Conservation (phyloP, 2,113 vertebrate species). For the Pyrgilauda ruficollis region DNA sequence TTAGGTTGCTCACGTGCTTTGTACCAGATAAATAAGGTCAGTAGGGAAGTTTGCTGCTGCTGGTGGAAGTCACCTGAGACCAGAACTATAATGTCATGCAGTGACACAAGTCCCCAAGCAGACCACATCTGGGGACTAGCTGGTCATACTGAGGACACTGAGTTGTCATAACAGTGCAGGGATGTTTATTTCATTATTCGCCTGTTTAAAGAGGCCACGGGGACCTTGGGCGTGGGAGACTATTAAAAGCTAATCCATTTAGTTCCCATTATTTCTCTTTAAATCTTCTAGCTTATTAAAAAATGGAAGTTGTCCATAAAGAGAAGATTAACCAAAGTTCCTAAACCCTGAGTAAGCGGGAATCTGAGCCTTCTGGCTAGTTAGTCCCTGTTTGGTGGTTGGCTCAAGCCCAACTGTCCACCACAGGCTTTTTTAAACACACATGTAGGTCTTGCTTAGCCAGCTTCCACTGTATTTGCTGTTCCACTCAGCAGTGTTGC, state of each 20-base stretch:
- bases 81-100: neutral
- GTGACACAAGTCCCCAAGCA: neutral
- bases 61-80: neutral
- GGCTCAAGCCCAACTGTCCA: neutral
- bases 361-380: slow-evolving; percentile 5
- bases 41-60: neutral
- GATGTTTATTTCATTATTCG: neutral
- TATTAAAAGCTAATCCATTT: neutral
- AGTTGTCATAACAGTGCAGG: neutral
- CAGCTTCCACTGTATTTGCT: neutral
- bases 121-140: neutral
- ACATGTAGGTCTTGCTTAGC: neutral
- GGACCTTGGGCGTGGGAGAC: neutral
- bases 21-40: neutral
- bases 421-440: neutral
- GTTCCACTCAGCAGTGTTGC: neutral
- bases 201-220: neutral
- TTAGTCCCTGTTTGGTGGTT: neutral
- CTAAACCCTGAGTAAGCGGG: neutral
- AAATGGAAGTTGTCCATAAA: slow-evolving; percentile 1
- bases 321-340: neutral
- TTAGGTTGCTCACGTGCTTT: neutral
- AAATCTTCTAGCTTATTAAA: neutral
- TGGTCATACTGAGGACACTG: neutral
- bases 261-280: slow-evolving; percentile 4